phyloP scores from a whole-genome alignment of 1,140 invertebrate genomes.

The Lysiphlebus fabarum region DNA sequence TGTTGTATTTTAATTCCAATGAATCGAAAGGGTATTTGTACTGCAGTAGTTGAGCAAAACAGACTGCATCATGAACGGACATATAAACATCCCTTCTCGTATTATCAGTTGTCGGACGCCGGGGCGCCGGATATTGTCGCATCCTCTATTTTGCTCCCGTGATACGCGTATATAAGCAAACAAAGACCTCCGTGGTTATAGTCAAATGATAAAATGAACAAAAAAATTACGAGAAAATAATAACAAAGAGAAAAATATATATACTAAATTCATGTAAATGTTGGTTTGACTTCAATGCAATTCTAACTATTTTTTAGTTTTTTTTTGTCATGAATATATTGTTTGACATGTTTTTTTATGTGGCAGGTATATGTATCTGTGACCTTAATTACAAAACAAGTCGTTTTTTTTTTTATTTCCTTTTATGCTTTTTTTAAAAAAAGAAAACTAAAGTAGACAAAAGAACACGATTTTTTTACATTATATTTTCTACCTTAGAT shows the following conservation, averaged over 20 bases:
- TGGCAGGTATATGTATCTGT: background rate
- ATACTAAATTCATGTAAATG: background rate
- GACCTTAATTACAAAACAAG: constrained; percentile 13
- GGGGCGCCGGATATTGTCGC: constrained; percentile 58
- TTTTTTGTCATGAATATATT: constrained; percentile 8
- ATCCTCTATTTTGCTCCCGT: constrained; percentile 49
- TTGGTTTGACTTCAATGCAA: no score
- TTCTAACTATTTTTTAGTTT: constrained; percentile 7
- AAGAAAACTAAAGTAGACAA: constrained; percentile 22
- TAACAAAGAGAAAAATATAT: background rate
- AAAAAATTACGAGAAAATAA: background rate
- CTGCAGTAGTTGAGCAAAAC: constrained; percentile 32
- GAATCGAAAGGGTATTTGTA: background rate
- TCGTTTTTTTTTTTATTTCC: constrained; percentile 21
- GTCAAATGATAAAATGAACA: constrained; percentile 16
- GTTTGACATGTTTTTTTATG: no score
- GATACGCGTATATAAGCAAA: constrained; percentile 29
- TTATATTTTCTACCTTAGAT: constrained; percentile 12
- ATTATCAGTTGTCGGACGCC: constrained; percentile 58
- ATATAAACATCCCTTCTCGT: constrained; percentile 54
- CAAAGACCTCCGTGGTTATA: constrained; percentile 11
- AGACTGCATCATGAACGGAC: constrained; percentile 53
- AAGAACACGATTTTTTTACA: constrained; percentile 28
- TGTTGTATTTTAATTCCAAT: no score
- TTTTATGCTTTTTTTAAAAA: constrained; percentile 16